Base-by-base conservation (phyloP, 2,888 invertebrate genomes). In the Pyrocoelia pectoralis region DNA sequence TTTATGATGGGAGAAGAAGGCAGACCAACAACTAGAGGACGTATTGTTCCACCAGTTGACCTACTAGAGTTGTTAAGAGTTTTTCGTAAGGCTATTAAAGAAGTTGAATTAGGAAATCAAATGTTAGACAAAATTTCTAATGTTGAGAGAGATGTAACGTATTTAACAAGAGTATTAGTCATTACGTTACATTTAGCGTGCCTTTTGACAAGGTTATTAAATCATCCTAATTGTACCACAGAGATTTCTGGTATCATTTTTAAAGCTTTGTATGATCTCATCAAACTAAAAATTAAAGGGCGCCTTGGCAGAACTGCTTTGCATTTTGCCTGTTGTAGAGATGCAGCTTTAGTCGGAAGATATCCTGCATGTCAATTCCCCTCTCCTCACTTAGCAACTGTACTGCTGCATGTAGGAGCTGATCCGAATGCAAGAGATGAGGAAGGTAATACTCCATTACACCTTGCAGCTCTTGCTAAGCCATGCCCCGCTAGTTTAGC, bases 1-100 rank as follows among this genome's bases (percentile, higher is more conserved):
- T 97, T 95, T 81, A 96, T 98, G 94, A 89, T 96, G 80, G 92
- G 93, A 19, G 96, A 96, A 80, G 87, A 92, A 55, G 90, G 90
- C 19, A 85, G 90, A 49, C 89, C 89, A 65, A 80, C 79, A 2
- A 76, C 76, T 2, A 73, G 81, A 56, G 81, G 91, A 48, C 87
- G 91, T 58, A 86, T 90, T 66, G 91, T 92, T 63, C 95, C 92
- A 43, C 89, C 92, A 0, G 90, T 95, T 17, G 88, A 91, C 54
- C 92, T 93, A 75, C 84, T 86, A 57, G 95, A 96, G 80, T 88
- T 97, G 72, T 86, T 93, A 72, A 87, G 89, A 71, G 94, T 96
- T 55, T 92, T 95, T 79, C 84, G 85, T 68, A 93, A 94, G 80
- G 92, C 94, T 38, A 87, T 95, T n/a, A 82, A 85, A 33, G 92